phyloP scores from a whole-genome alignment of 2,888 invertebrate genomes.

The Hirtodrosophila alboralis region DNA sequence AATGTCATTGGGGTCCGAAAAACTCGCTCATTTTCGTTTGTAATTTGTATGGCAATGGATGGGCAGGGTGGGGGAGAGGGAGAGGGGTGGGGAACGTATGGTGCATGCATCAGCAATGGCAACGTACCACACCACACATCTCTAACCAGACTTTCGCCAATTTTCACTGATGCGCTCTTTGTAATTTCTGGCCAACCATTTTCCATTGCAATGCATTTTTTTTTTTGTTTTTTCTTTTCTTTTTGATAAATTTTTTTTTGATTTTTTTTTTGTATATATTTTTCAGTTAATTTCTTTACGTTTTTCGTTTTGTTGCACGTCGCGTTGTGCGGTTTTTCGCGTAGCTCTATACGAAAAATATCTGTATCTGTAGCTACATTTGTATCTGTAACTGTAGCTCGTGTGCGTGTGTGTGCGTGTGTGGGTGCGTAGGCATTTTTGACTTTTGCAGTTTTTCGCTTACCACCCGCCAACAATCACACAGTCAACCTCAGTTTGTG shows the following conservation, averaged over 20 bases:
- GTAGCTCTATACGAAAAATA: slow-evolving; percentile 44
- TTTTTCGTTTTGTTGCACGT: slow-evolving; percentile 35
- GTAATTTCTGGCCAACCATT: slow-evolving; percentile 75
- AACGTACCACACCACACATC: slow-evolving; percentile 1
- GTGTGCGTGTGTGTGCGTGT: slow-evolving; percentile 1
- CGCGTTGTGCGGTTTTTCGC: slow-evolving; percentile 63
- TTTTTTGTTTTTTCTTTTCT: slow-evolving; percentile 54
- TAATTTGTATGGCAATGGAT: slow-evolving; percentile 60
- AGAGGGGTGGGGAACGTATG: neutral
- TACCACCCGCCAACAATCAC: slow-evolving; percentile 68
- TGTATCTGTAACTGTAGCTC: slow-evolving; percentile 10
- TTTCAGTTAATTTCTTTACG: slow-evolving; percentile 19
- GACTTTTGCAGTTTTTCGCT: slow-evolving; percentile 58
- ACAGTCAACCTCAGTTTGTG: slow-evolving; percentile 70
- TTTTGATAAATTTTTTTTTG: slow-evolving; percentile 58
- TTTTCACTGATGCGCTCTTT: slow-evolving; percentile 62
- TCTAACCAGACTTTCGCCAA: slow-evolving; percentile 39
- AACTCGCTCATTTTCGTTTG: slow-evolving; percentile 70
- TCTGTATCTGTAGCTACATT: slow-evolving; percentile 25
- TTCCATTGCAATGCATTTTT: slow-evolving; percentile 70
- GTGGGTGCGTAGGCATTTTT: slow-evolving; percentile 54
- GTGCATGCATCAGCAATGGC: no score
- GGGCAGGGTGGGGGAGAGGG: neutral
- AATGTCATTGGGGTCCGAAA: slow-evolving; percentile 39
- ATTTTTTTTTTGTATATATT: slow-evolving; percentile 49